These are phyloP conservation scores for Acanthiza pusilla DNA, from an alignment of 2,797 vertebrate genomes.

Conservation along the genomic window DNA sequence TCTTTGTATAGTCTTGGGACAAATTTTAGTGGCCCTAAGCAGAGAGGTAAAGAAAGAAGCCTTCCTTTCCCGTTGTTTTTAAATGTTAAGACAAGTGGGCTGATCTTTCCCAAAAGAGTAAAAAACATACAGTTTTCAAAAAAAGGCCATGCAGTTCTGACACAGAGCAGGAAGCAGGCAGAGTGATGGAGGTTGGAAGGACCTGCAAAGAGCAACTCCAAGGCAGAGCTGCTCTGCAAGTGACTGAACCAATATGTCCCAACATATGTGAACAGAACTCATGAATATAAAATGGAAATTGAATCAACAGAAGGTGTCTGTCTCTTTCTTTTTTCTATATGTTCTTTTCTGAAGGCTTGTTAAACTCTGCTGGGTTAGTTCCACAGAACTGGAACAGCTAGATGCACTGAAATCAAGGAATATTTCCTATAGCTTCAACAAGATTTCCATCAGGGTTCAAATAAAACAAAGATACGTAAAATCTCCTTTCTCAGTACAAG, in stretches of 20 bases:
- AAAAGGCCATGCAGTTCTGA: accelerated
- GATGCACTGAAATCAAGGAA: background rate
- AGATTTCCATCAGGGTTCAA: background rate
- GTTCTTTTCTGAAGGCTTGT: background rate
- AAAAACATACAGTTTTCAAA: background rate
- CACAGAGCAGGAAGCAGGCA: background rate
- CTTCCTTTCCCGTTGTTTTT: background rate
- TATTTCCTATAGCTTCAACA: background rate
- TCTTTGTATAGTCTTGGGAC: background rate
- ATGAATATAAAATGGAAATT: background rate
- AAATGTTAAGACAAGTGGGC: accelerated
- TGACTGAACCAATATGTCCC: background rate
- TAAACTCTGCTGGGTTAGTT: background rate
- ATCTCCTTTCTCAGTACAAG: background rate
- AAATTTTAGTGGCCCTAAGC: background rate
- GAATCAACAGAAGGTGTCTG: background rate
- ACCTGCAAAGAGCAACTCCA: background rate
- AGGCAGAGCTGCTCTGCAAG: background rate
- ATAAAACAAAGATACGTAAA: background rate
- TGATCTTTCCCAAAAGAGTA: background rate
- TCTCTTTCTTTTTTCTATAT: background rate
- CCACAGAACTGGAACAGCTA: background rate
- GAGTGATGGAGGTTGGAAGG: accelerated
- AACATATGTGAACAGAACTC: background rate
- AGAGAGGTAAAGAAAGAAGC: background rate